Percentiles rank a stretch among this genome's conserved stretches.
Conservation (phyloP, 2,888 invertebrate species). For the Prenolepis imparis region DNA sequence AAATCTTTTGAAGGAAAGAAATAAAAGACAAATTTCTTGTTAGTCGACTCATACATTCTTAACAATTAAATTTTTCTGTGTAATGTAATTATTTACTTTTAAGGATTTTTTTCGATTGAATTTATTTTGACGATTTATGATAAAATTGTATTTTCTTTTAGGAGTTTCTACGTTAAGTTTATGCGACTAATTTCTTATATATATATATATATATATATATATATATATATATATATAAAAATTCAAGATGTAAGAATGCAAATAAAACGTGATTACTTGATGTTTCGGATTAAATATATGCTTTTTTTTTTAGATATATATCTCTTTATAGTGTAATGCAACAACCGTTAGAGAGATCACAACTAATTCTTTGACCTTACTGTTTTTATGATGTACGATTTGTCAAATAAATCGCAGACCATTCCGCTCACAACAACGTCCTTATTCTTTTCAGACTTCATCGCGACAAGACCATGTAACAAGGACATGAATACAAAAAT, state of each 20-base stretch:
- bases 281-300: not conserved
- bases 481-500: constrained; percentile 1
- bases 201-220: not conserved
- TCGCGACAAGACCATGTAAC: not conserved
- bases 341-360: not conserved
- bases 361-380: not conserved
- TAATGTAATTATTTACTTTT: not conserved
- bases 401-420: not conserved
- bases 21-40: not conserved
- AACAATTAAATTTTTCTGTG: not conserved
- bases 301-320: not conserved
- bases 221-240: not conserved
- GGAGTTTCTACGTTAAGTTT: not conserved
- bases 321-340: not conserved
- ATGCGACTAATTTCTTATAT: not conserved
- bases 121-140: not conserved
- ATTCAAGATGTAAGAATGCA: constrained; percentile 2
- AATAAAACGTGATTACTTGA: constrained; percentile 16
- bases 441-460: constrained; percentile 39
- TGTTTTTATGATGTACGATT: not conserved
- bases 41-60: not conserved
- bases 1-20: not conserved
- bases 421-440: constrained; percentile 5
- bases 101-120: not conserved
- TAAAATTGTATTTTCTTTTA: not conserved